phyloP scores from a whole-genome alignment of 2,113 vertebrate genomes.

The Macquaria ambigua region DNA sequence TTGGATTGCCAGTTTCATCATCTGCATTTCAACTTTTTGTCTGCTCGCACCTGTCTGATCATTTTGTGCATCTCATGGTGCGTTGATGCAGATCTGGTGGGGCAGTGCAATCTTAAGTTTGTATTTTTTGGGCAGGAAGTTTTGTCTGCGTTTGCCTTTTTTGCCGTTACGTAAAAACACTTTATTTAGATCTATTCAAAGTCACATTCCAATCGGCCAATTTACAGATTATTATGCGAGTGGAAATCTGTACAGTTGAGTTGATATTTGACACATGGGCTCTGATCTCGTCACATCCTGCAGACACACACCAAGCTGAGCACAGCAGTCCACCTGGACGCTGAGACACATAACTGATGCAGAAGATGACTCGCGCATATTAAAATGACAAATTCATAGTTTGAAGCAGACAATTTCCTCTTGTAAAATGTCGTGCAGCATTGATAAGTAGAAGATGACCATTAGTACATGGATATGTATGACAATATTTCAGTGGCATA shows the following conservation, averaged over 20 bases:
- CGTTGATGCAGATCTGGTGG: background rate
- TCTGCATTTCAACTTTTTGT: background rate
- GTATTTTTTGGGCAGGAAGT: background rate
- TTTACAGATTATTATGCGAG: background rate
- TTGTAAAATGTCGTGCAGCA: background rate
- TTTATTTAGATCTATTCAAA: background rate
- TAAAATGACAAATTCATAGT: background rate
- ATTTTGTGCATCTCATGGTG: background rate
- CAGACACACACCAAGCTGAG: background rate
- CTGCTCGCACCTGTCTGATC: background rate
- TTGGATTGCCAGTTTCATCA: background rate
- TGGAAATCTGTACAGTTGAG: background rate
- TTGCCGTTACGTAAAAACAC: background rate
- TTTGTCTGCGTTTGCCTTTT: background rate
- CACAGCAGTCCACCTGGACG: background rate
- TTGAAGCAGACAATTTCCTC: background rate
- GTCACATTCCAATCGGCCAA: conserved; percentile 3
- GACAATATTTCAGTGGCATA: background rate
- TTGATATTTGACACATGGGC: background rate
- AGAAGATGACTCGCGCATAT: background rate
- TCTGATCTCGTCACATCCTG: background rate
- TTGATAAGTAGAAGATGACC: background rate
- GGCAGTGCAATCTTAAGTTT: background rate
- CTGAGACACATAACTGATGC: background rate
- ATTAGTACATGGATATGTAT: background rate